phyloP scores from a whole-genome alignment of 2,888 invertebrate genomes.

The Ligdia adustata region DNA sequence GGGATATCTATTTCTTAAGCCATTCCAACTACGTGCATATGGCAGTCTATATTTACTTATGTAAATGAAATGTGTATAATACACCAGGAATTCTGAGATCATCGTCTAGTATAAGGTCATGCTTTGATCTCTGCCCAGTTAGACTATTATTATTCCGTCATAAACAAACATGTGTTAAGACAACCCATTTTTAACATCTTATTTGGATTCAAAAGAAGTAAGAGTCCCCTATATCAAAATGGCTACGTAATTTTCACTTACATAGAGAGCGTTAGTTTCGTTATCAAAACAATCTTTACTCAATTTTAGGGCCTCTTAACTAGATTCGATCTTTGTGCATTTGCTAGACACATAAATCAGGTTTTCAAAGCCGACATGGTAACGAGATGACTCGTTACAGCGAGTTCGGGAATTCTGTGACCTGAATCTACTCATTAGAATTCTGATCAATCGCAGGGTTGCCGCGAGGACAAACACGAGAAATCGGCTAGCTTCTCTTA shows the following conservation, averaged over 20 bases:
- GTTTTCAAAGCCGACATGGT: slow-evolving; percentile 39
- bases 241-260: slow-evolving; percentile 41
- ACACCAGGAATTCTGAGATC: slow-evolving; percentile 38
- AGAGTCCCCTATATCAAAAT: slow-evolving; percentile 40
- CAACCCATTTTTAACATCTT: slow-evolving; percentile 27
- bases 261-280: slow-evolving; percentile 40
- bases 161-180: slow-evolving; percentile 25
- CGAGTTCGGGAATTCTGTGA: slow-evolving; percentile 24
- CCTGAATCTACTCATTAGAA: slow-evolving; percentile 29
- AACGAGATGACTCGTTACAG: slow-evolving; percentile 40
- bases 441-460: slow-evolving; percentile 23
- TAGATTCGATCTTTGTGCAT: slow-evolving; percentile 47
- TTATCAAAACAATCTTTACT: slow-evolving; percentile 54
- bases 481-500: slow-evolving; percentile 12
- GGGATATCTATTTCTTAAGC: slow-evolving; percentile 34
- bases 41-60: slow-evolving; percentile 33
- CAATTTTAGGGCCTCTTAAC: slow-evolving; percentile 44
- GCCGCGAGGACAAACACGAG: slow-evolving; percentile 9
- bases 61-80: slow-evolving; percentile 37
- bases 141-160: slow-evolving; percentile 13
- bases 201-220: slow-evolving; percentile 21
- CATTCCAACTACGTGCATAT: slow-evolving; percentile 21
- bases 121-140: slow-evolving; percentile 34
- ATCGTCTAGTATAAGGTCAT: slow-evolving; percentile 35
- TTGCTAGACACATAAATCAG: slow-evolving; percentile 45